Evolutionary conservation across 2,113 vertebrate genomes (phyloP), one percentile per base, ranked within the genome.

Genomic region (Plestiodon gilberti): DNA sequence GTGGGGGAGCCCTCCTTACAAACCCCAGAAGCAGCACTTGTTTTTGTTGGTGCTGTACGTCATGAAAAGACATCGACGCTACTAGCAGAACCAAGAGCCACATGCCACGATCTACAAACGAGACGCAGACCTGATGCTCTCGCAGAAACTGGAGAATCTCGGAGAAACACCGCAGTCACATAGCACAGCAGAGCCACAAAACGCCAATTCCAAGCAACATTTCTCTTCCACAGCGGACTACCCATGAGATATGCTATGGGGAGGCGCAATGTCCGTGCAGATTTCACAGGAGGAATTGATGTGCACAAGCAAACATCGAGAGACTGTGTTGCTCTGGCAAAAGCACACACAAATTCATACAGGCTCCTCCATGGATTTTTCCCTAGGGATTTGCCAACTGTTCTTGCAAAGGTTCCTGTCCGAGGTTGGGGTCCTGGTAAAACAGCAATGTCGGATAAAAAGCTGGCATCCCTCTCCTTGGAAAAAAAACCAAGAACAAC

Each of bases 41-140:
- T n/a, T 77, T 3, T n/a, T 7, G n/a, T 18, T 8, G n/a, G 52
- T 20, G 30, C 75, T 77, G 2, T 10, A 33, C 38, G 84, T 18
- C 20, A 33, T 87, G 84, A 7, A 78, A 83, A 87, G 15, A 84
- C 40, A 90, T 87, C 87, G 55, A n/a, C 43, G 86, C 84, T 85
- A 81, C 57, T 88, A 92, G 75, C 14, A 52, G 48, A 88, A 91
- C 13, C 65, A 89, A 82, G 52, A 90, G 83, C 78, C 82, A 86
- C 55, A 71, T 91, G 89, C 84, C 84, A 64, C 78, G 89, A 70
- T 43, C 69, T 90, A 88, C 77, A 87, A 83, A 69, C 79, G 61
- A 87, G 1, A 65, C 82, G 64, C 75, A 85, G 93, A 87, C 18
- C 89, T 17, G 38, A 81, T 87, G 55, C 70, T 83, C 17, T n/a